Percentiles rank a stretch among this genome's conserved stretches.
Evolutionary conservation across 2,113 vertebrate genomes (phyloP).

Genomic region (Pseudorectes ferrugineus): DNA sequence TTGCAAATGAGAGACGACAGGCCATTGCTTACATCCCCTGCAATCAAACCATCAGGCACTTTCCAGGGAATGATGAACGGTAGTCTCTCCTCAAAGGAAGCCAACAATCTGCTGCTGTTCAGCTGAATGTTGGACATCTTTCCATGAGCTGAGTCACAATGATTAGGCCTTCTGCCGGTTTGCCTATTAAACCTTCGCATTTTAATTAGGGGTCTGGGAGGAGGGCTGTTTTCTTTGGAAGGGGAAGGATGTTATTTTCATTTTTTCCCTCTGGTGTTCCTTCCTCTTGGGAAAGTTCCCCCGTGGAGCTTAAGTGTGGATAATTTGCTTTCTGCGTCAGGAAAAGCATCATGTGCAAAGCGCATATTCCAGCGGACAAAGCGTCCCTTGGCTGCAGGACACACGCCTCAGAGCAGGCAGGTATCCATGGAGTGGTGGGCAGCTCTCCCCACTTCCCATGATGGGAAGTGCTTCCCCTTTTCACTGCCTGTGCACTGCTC

Average conservation of each 20-base stretch:
- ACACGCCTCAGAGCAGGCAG: accelerated
- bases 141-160: neutral
- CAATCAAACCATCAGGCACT: neutral
- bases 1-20: neutral
- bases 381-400: neutral
- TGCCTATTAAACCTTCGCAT: neutral
- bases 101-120: neutral
- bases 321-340: neutral
- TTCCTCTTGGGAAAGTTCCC: neutral
- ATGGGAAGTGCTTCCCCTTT: neutral
- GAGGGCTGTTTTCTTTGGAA: neutral
- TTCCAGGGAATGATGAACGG: neutral
- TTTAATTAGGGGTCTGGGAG: neutral
- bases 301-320: neutral
- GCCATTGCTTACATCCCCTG: neutral
- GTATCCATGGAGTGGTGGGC: accelerated
- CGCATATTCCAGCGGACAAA: accelerated
- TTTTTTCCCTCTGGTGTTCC: neutral
- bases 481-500: neutral
- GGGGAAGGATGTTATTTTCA: neutral
- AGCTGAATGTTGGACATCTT: accelerated
- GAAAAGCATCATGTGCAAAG: accelerated
- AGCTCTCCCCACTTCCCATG: accelerated
- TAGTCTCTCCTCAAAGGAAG: neutral
- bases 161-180: neutral